These are phyloP conservation scores for Girardinichthys multiradiatus DNA, from an alignment of 2,113 vertebrate genomes.

Conservation along the genomic window DNA sequence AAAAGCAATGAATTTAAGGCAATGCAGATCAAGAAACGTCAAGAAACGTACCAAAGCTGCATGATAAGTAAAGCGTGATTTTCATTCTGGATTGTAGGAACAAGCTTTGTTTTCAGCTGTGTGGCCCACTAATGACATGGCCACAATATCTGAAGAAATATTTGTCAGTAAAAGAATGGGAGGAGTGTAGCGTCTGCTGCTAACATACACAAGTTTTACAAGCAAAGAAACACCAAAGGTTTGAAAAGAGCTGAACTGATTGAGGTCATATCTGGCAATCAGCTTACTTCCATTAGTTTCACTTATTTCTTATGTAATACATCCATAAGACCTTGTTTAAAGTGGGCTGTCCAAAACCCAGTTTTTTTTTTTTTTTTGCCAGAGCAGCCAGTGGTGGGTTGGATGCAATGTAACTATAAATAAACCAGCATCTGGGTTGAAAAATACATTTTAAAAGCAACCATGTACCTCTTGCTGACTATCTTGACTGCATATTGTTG, in stretches of 20 bases:
- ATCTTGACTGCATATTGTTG: constrained; percentile 97
- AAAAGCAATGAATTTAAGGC: neutral
- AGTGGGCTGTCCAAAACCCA: neutral
- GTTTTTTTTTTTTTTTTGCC: neutral
- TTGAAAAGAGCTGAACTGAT: constrained; percentile 12
- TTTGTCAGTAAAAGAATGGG: neutral
- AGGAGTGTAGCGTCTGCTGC: neutral
- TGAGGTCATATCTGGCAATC: neutral
- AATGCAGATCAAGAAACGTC: neutral
- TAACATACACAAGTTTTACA: neutral
- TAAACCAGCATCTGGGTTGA: neutral
- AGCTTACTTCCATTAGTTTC: neutral
- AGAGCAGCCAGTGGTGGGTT: neutral
- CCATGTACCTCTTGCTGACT: constrained; percentile 94
- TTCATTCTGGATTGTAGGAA: no score
- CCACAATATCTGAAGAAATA: neutral
- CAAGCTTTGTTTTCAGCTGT: neutral
- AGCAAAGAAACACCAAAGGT: neutral
- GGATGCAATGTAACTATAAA: constrained; percentile 19
- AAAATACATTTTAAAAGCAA: neutral
- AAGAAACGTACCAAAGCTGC: neutral
- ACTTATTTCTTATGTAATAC: neutral
- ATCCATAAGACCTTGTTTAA: neutral
- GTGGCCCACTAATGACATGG: neutral
- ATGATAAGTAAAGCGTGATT: no score